Evolutionary conservation across 1,140 invertebrate species (phyloP).

Genomic region (Drosophila athabasca): DNA sequence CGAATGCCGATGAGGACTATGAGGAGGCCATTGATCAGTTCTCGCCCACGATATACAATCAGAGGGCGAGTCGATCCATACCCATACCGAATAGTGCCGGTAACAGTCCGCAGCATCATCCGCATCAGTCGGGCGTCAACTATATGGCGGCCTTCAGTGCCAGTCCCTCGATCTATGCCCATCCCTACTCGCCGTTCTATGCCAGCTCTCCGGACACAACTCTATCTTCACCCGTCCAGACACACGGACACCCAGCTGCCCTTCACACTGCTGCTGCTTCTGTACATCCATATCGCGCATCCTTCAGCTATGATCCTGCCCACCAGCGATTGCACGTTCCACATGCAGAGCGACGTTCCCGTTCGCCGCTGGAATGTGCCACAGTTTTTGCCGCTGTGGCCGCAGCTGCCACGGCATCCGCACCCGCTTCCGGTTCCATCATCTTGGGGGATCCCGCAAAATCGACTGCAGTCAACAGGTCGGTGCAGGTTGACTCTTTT

Average conservation of each 20-base stretch:
- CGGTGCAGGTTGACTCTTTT: conserved; percentile 42
- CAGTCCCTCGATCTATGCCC: conserved; percentile 60
- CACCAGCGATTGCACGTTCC: conserved; percentile 60
- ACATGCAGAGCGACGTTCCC: conserved; percentile 7
- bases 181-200: conserved; percentile 73
- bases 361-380: conserved; percentile 64
- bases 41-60: conserved; percentile 67
- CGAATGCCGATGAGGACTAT: conserved; percentile 55
- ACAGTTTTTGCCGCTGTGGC: conserved; percentile 57
- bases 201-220: conserved; percentile 68
- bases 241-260: background rate
- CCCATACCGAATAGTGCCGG: conserved; percentile 73
- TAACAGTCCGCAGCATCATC: conserved; percentile 68
- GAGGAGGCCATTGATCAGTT: conserved; percentile 79
- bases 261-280: background rate
- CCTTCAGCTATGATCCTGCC: conserved; percentile 74
- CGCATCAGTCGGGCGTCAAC: conserved; percentile 16
- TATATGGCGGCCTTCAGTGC: conserved; percentile 58
- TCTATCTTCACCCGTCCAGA: conserved; percentile 11
- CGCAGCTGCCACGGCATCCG: conserved; percentile 33
- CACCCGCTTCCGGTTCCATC: conserved; percentile 1
- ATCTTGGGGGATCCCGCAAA: background rate
- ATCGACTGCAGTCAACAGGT: conserved; percentile 51
- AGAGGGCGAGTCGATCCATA: conserved; percentile 54
- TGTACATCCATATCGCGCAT: conserved; percentile 15